Base-by-base conservation (phyloP, 2,888 invertebrate species). In the Erebia epiphron region DNA sequence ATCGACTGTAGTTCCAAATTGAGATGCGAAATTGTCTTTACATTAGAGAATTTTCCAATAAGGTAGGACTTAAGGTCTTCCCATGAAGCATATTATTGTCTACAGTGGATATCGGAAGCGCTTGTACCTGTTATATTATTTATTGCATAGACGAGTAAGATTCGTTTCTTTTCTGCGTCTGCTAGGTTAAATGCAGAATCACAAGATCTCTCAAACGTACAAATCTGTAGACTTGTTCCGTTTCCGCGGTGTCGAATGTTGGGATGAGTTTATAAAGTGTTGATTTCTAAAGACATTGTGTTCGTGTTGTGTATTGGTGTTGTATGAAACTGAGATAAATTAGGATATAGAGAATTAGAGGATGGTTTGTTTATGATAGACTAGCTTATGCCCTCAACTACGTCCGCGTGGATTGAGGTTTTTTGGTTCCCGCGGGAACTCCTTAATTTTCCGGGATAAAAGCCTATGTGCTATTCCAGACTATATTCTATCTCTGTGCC, bases 11-110 rank as follows among this genome's bases (percentile, higher is more conserved):
- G 11, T 52, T 52, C 52, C 3, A 52, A 13, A 52, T 52, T 52
- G 9, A 52, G 11, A 13, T 52, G 52, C n/a, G 52, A 52, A 52
- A 52, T 52, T 4, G 52, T 52, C 11, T 52, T 52, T n/a, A 52
- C 52, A n/a, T 52, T 52, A n/a, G 52, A 52, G 4, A 52, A 52
- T 13, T 76, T 79, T 75, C 80, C 72, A 8, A 81, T 78, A 2
- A 78, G 61, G 43, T 69, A 74, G 7, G 66, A 5, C 58, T 41
- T 41, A 41, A 41, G 65, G 41, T 74, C 70, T 0, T 54, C 18
- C 75, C 75, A 75, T n/a, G 49, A 69, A 49, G 61, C 9, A 65
- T 67, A 68, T n/a, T n/a, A n/a, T 66, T 74, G 68, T 64, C 56
- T 73, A 35, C 60, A 56, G n/a, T 76, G 73, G 41, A 76, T 60